Conservation (phyloP, 2,888 invertebrate genomes). For the Acanthosoma haemorrhoidale region DNA sequence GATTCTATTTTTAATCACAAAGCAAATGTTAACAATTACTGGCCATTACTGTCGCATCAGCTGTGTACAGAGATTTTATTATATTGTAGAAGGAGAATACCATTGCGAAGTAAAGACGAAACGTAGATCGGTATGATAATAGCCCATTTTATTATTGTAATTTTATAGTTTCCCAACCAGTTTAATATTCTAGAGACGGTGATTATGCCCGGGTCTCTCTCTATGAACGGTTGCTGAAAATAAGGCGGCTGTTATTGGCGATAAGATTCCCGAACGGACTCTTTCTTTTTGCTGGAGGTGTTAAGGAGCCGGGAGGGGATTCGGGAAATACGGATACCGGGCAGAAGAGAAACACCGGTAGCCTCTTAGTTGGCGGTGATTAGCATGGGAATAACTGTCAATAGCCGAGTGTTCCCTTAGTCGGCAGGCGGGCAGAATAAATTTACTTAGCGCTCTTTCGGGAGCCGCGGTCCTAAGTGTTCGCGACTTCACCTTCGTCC, state of each 20-base stretch:
- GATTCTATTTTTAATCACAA: no score
- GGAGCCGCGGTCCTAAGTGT: slow-evolving; percentile 5
- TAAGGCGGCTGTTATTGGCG: not conserved
- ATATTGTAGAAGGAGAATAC: no score
- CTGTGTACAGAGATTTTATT: no score
- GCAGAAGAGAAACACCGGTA: slow-evolving; percentile 12
- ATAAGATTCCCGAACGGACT: not conserved
- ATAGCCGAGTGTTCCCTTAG: not conserved
- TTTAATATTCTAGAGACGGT: no score
- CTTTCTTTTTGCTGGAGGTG: not conserved
- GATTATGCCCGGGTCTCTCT: no score
- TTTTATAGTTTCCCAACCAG: no score
- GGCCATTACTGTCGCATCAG: no score
- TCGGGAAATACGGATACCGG: not conserved
- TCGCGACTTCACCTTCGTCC: slow-evolving; percentile 2
- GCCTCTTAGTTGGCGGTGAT: not conserved
- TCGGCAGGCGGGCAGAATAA: not conserved
- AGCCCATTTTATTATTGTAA: no score
- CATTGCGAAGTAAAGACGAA: no score
- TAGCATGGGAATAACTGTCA: not conserved
- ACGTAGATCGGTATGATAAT: no score
- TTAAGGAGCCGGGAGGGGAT: not conserved
- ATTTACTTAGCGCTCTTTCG: slow-evolving; percentile 3
- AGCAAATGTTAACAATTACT: no score
- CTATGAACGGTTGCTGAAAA: no score